Evolutionary conservation across 1,140 invertebrate species (phyloP), one percentile per base, ranked within the genome.

Genomic region (Caenorhabditis latens): DNA sequence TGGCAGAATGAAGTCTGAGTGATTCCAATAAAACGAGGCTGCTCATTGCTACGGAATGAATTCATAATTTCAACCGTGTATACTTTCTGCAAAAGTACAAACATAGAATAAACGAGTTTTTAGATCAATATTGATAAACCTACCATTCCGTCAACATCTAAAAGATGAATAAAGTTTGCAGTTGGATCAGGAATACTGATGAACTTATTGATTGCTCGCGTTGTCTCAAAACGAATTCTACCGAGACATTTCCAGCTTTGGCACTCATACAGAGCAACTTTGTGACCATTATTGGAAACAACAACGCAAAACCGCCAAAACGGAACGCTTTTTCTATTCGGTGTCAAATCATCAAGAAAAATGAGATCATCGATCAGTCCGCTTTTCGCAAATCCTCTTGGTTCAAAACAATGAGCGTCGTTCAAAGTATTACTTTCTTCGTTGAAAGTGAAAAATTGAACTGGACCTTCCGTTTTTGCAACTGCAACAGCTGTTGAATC

Each of bases 71-170:
- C 71, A 32, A 79, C 53, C 11, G 71, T 79, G 71, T 21, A 79
- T 4, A 79, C n/a, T 24, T 79, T 79, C 71, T 79, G 71, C n/a
- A 71, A 71, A 71, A 46, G 1, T 32, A 1, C 2, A 32, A 32
- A 32, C 0, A 32, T 32, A 32, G 32, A 32, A 32, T 32, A 2
- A 32, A 32, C 32, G 32, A 32, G 2, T 32, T 32, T 32, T 32
- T 32, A 32, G 32, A 32, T 32, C 9, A 53, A 6, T 14, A 53
- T 11, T 53, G 50, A 53, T 32, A 2, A 53, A 53, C 2, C 24
- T 50, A 79, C 71, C 71, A 50, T 79, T 42, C 71, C 71, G 53
- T 79, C 71, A n/a, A 79, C 71, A 79, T 79, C 71, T 11, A 79
- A 21, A 9, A 79, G 46, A 79, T 79, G 46, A 21, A 79, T n/a